Conservation (phyloP, 2,113 vertebrate genomes). For the Microtus richardsoni region DNA sequence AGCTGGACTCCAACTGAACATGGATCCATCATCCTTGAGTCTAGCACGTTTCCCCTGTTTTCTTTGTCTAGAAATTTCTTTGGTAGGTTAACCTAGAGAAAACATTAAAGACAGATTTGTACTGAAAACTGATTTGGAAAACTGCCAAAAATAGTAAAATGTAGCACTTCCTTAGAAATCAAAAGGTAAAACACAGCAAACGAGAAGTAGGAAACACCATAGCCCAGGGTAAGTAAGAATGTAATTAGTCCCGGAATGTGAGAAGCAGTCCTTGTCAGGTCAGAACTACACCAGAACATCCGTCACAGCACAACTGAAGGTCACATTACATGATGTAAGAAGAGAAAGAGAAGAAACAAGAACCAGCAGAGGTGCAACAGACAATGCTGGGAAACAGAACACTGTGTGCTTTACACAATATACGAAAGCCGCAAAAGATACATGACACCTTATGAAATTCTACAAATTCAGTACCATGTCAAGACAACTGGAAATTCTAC, state of each 20-base stretch:
- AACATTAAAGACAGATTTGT: slow-evolving; percentile 78
- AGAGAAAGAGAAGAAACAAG: slow-evolving; percentile 28
- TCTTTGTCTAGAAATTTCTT: slow-evolving; percentile 66
- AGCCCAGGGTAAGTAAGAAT: background rate
- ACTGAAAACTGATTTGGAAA: slow-evolving; percentile 62
- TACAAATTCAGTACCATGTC: background rate
- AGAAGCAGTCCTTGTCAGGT: background rate
- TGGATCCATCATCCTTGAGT: slow-evolving; percentile 85
- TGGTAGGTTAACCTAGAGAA: slow-evolving; percentile 77
- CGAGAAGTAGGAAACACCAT: background rate
- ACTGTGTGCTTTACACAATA: background rate
- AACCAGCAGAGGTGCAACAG: slow-evolving; percentile 1
- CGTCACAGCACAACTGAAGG: background rate
- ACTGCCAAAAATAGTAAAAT: slow-evolving; percentile 36
- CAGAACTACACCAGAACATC: background rate
- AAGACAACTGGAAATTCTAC: background rate
- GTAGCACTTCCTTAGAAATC: slow-evolving; percentile 1
- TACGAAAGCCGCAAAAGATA: background rate
- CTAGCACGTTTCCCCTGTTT: slow-evolving; percentile 55
- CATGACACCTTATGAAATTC: background rate
- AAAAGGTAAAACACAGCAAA: background rate
- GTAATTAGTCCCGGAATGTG: slow-evolving; percentile 2
- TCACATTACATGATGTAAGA: background rate
- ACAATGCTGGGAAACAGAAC: slow-evolving; percentile 38
- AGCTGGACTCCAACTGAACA: slow-evolving; percentile 89